A percentile compares a stretch with the other conserved stretches of the same genome.
Conservation (phyloP, 2,113 vertebrate species). For the Salvelinus sp. region DNA sequence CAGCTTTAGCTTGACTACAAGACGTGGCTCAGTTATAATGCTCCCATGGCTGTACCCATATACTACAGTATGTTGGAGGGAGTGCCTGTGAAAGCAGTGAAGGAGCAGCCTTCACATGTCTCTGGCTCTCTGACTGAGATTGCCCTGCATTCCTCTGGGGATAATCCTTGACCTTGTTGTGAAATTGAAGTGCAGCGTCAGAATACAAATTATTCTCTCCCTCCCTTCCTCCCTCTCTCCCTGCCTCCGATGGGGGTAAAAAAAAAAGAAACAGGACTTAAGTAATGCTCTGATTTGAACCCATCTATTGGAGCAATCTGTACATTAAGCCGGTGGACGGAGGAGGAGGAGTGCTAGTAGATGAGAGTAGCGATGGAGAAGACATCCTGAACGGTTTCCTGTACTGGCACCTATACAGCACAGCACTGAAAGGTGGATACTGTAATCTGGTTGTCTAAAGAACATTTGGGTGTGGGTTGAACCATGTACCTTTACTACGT, state of each 20-base stretch:
- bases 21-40: slow-evolving; percentile 2
- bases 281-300: slow-evolving; percentile 48
- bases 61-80: slow-evolving; percentile 15
- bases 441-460: not conserved
- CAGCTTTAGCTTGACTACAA: too few species aligned
- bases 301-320: slow-evolving; percentile 33
- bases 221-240: not conserved
- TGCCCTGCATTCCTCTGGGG: slow-evolving; percentile 62
- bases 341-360: slow-evolving; percentile 9
- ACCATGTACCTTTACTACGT: not conserved
- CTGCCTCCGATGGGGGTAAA: slow-evolving; percentile 31
- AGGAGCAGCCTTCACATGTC: slow-evolving; percentile 30
- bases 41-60: not conserved
- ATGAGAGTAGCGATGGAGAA: not conserved
- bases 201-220: slow-evolving; percentile 61
- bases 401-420: not conserved
- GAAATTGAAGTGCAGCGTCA: slow-evolving; percentile 68
- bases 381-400: not conserved
- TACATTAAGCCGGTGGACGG: slow-evolving; percentile 48
- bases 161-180: slow-evolving; percentile 68
- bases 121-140: slow-evolving; percentile 49
- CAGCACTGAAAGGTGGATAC: not conserved
- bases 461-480: not conserved
- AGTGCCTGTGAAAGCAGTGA: slow-evolving; percentile 4
- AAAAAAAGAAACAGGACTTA: slow-evolving; percentile 51